A percentile compares a stretch with the other conserved stretches of the same genome.
Conservation (phyloP, 92 coral and sea anemone species). For the Parazoanthus swiftii region DNA sequence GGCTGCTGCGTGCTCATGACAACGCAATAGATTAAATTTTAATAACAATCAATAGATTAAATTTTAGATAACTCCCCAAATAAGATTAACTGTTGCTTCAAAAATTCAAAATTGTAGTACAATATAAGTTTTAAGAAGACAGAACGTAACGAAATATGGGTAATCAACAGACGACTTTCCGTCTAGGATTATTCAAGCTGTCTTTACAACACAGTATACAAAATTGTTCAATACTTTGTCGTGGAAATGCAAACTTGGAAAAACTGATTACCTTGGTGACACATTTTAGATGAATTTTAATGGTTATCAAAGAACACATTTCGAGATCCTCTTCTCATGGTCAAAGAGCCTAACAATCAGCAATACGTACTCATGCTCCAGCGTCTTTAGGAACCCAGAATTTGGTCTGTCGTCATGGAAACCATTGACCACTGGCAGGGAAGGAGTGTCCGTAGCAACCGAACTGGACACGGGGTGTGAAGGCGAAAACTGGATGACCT, state of each 20-base stretch:
- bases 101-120: no score
- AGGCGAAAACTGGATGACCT: constrained; percentile 15
- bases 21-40: not conserved
- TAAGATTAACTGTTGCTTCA: no score
- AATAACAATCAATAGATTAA: not conserved
- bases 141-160: no score
- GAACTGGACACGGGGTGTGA: constrained; percentile 29
- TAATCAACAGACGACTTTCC: no score
- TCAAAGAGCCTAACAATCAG: not conserved
- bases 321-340: not conserved
- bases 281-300: no score
- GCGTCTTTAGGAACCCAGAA: constrained; percentile 37
- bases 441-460: constrained; percentile 43
- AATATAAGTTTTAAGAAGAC: no score
- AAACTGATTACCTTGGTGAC: no score
- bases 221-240: not conserved
- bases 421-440: constrained; percentile 47
- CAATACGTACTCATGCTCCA: constrained; percentile 65
- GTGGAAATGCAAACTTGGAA: not conserved
- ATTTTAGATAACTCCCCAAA: not conserved
- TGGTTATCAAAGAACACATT: not conserved
- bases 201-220: not conserved
- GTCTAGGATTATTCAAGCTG: not conserved
- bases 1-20: not conserved
- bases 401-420: constrained; percentile 21